Evolutionary conservation across 2,113 vertebrate genomes (phyloP), one percentile per base, ranked within the genome.

Genomic region (Ariopsis seemanni): DNA sequence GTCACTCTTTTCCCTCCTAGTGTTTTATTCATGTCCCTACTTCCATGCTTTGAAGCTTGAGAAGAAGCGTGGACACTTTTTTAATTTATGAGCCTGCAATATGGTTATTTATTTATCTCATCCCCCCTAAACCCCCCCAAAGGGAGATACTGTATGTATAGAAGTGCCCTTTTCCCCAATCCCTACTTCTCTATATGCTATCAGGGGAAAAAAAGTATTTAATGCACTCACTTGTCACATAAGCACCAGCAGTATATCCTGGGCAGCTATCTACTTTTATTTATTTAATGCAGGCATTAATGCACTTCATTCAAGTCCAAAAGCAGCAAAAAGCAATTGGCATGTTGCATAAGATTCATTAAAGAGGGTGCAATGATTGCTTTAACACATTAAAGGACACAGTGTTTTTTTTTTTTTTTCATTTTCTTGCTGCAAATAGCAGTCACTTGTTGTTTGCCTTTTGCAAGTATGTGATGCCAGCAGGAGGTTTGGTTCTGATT

Each of bases 11-110:
- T 42, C 55, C 53, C 60, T 25, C 80, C 81, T 85, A 25, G 88
- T 93, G 50, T 91, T 92, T 92, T 91, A 92, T 92, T 92, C 86
- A 93, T 91, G 71, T 83, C 12, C n/a, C 69, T 30, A 55, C 60
- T 69, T 83, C 42, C 50, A 34, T 82, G 77, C 86, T 72, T 85
- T 85, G 20, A 83, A 83, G 79, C 58, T 86, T 75, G 27, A n/a
- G 81, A 85, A 81, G 65, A 57, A 18, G 67, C 48, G 10, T 82
- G 57, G 84, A 74, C 57, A 82, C 65, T 85, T 89, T 42, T 82
- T 91, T 91, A 88, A 92, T 88, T 93, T 90, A 91, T 90, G 84
- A 88, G 91, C 55, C 90, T 88, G 82, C 91, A 90, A 91, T 92
- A 65, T 88, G 55, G 65, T 91, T 89, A 89, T 90, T 91, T 91